Evolutionary conservation across 2,888 invertebrate genomes (phyloP).

Genomic region (Ochlodes sylvanus): DNA sequence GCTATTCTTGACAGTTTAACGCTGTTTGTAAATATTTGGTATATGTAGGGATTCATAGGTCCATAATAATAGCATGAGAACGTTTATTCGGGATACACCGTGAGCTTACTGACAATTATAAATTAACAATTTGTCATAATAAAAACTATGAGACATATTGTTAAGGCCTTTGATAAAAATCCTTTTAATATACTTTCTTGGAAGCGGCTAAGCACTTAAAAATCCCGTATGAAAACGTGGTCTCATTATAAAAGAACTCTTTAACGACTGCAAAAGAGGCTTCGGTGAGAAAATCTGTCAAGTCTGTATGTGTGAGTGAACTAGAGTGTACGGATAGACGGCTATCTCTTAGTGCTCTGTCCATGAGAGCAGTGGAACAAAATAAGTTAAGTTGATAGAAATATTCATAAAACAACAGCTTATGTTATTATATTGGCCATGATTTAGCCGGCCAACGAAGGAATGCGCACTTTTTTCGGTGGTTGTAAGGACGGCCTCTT

Average conservation of each 20-base stretch:
- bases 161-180: background rate
- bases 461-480: no score
- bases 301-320: background rate
- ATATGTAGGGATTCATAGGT: no score
- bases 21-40: background rate
- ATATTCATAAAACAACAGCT: background rate
- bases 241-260: background rate
- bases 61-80: no score
- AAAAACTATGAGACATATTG: no score
- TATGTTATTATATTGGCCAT: background rate
- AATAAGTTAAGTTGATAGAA: background rate
- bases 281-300: background rate
- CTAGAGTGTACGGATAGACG: background rate
- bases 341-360: background rate
- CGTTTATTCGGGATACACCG: no score
- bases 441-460: no score
- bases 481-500: no score
- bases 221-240: background rate
- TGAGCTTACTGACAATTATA: no score
- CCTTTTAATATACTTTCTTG: background rate
- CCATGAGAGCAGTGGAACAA: background rate
- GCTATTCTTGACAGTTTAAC: background rate
- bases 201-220: background rate
- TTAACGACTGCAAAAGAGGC: background rate
- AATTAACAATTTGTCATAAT: no score